Percentiles rank a stretch among this genome's conserved stretches.
phyloP scores from a whole-genome alignment of 2,888 invertebrate species.

The Papilio gigon region DNA sequence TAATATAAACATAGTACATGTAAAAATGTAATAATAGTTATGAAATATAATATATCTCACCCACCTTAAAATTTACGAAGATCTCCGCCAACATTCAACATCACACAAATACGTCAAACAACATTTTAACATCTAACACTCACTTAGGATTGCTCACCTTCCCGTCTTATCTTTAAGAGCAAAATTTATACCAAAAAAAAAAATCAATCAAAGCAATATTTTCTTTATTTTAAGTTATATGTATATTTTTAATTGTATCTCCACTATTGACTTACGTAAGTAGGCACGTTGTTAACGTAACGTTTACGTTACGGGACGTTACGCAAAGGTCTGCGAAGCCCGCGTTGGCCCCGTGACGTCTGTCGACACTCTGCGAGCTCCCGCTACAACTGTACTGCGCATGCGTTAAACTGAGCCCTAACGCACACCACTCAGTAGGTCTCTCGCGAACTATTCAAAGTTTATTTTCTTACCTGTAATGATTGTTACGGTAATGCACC shows the following conservation, averaged over 20 bases:
- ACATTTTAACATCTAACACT: conserved; percentile 56
- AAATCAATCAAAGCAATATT: conserved; percentile 29
- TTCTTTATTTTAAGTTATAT: neutral
- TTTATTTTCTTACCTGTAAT: conserved; percentile 67
- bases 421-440: conserved; percentile 68
- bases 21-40: neutral
- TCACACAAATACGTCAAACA: conserved; percentile 56
- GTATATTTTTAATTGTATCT: conserved; percentile 24
- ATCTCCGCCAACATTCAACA: conserved; percentile 15
- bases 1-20: neutral
- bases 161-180: conserved; percentile 34
- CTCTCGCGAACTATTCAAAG: conserved; percentile 60
- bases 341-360: conserved; percentile 59
- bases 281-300: conserved; percentile 49
- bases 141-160: conserved; percentile 55
- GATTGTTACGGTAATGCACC: conserved; percentile 45
- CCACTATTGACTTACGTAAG: conserved; percentile 70
- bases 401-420: conserved; percentile 70
- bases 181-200: conserved; percentile 11
- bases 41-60: neutral
- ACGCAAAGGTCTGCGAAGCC: conserved; percentile 45
- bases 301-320: conserved; percentile 30
- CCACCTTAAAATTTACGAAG: conserved; percentile 18
- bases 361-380: conserved; percentile 64
- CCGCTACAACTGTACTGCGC: conserved; percentile 64